phyloP scores from a whole-genome alignment of 2,797 vertebrate genomes.

The Aldrovandia affinis region DNA sequence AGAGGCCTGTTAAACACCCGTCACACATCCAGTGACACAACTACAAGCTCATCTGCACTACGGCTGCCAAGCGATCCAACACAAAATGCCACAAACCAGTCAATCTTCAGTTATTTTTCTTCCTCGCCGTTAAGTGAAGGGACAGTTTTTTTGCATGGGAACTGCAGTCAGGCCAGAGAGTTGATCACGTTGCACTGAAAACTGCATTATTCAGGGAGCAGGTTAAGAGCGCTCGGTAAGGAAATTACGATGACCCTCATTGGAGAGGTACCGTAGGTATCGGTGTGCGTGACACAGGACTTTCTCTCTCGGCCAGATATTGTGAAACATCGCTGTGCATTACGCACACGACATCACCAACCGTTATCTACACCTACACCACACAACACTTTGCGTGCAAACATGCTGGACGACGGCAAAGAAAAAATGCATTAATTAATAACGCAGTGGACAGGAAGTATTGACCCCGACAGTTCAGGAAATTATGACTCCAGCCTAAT shows the following conservation, averaged over 20 bases:
- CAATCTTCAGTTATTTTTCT: background rate
- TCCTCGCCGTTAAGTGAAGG: background rate
- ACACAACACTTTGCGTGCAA: slow-evolving; percentile 35
- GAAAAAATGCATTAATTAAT: background rate
- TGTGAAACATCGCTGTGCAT: slow-evolving; percentile 8
- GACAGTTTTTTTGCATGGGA: background rate
- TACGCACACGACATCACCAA: slow-evolving; percentile 32
- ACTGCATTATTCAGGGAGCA: background rate
- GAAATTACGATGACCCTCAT: background rate
- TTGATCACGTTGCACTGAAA: background rate
- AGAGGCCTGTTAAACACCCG: too few species aligned
- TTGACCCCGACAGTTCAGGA: slow-evolving; percentile 33
- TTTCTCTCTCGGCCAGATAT: too few species aligned
- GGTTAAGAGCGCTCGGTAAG: background rate
- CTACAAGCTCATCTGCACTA: too few species aligned
- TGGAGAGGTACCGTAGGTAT: too few species aligned
- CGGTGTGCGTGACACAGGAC: too few species aligned
- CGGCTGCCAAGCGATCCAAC: too few species aligned
- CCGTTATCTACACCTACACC: slow-evolving; percentile 32
- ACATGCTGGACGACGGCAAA: background rate
- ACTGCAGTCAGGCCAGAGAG: background rate
- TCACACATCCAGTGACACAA: too few species aligned
- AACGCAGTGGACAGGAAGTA: slow-evolving; percentile 22
- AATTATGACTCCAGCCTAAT: slow-evolving; percentile 39
- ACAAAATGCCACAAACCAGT: background rate